Conservation (phyloP, 2,888 invertebrate genomes). For the Calliopum simillimum region DNA sequence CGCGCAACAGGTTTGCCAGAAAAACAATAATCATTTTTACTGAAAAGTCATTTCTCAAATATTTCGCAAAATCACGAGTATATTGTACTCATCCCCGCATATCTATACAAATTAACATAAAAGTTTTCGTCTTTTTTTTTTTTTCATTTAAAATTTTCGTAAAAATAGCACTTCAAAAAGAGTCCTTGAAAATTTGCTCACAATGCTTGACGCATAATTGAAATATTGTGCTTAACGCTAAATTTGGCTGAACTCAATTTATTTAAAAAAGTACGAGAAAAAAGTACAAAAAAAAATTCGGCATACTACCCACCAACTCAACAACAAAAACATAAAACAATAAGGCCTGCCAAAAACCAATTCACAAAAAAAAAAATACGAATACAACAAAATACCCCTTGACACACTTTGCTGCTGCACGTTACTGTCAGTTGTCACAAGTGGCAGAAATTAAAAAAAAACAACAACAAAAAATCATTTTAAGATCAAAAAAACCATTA, state of each 20-base stretch:
- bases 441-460: constrained; percentile 8
- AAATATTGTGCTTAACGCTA: constrained; percentile 4
- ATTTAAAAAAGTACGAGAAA: constrained; percentile 4
- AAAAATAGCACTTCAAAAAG: too few relatives aligned
- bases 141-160: too few relatives aligned
- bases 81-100: too few relatives aligned
- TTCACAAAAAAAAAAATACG: constrained; percentile 5
- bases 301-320: not conserved
- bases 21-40: not conserved
- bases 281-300: not conserved
- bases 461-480: constrained; percentile 4
- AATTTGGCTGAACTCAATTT: constrained; percentile 17
- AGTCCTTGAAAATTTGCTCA: not conserved
- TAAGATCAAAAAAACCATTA: constrained; percentile 30
- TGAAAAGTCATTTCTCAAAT: too few relatives aligned
- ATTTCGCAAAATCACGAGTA: too few relatives aligned
- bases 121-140: too few relatives aligned
- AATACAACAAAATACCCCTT: constrained; percentile 51
- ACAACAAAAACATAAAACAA: not conserved
- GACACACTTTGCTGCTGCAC: constrained; percentile 51
- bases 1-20: constrained; percentile 10
- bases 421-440: constrained; percentile 31
- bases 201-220: constrained; percentile 16
- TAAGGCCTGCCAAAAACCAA: not conserved
- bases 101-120: too few relatives aligned